Base-by-base conservation (phyloP, 1,140 invertebrate genomes). In the Macrostomum lignano region DNA sequence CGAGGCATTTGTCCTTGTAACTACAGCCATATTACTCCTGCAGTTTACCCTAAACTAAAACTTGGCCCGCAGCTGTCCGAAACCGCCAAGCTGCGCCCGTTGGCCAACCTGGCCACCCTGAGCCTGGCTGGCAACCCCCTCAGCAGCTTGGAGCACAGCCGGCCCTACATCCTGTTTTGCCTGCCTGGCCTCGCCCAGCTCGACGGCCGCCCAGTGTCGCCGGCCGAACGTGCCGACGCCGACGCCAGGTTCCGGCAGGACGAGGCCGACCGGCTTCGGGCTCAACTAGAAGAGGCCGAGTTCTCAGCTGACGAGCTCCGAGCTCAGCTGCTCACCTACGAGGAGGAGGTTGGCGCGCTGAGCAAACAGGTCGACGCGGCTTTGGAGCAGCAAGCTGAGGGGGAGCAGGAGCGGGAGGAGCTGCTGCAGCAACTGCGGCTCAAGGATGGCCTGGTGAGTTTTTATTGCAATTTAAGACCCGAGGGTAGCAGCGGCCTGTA, bases 51-150 rank as follows among this genome's bases (percentile, higher is more conserved):
- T n/a, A n/a, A n/a, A n/a, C n/a, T n/a, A n/a, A n/a, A n/a, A n/a
- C n/a, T n/a, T n/a, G n/a, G n/a, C n/a, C n/a, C n/a, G n/a, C 45
- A 55, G 52, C 36, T 55, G 15, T 44, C 36, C 38, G 51, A 54
- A 35, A 17, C 53, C 10, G 37, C 44, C 19, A 52, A 54, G 36
- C 37, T 55, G 38, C 51, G 51, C 33, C 37, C 44, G 3, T 38
- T 55, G 4, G 40, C 43, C 23, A 47, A 54, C 33, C 33, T 55
- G 24, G 46, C 38, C 3, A 42, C 50, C 38, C 36, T 55, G 17
- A 48, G 44, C 6, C 38, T 52, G 11, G 40, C 45, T 10, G 48
- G 49, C 15, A 54, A 54, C 32, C 52, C 51, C 1, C 21, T 52
- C 10, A 38, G 40, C 3, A 44, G 46, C 28, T 40, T 54, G 22